phyloP scores from a whole-genome alignment of 2,888 invertebrate species.

The Aporophyla lueneburgensis region DNA sequence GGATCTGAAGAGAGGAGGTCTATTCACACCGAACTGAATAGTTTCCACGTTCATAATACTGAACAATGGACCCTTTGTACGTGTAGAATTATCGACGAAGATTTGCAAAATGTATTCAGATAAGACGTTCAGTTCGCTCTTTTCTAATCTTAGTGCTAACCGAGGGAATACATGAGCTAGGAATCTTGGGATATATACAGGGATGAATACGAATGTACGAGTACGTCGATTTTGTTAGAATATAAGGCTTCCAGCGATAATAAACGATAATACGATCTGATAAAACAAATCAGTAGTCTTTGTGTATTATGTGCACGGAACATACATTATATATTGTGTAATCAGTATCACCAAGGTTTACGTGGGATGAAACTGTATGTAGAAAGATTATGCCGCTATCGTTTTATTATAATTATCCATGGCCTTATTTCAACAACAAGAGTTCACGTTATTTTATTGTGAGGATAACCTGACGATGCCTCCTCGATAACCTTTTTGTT shows the following conservation, averaged over 20 bases:
- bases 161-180: constrained; percentile 13
- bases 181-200: neutral
- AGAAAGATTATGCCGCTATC: neutral
- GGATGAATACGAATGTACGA: neutral
- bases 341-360: constrained; percentile 4
- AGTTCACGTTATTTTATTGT: constrained; percentile 24
- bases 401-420: neutral
- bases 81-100: constrained; percentile 58
- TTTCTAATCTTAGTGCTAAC: constrained; percentile 34
- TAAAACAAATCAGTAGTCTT: constrained; percentile 27
- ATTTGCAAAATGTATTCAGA: constrained; percentile 60
- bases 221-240: neutral
- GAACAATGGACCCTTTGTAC: constrained; percentile 63
- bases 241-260: neutral
- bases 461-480: constrained; percentile 26
- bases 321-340: constrained; percentile 10
- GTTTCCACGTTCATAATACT: constrained; percentile 62
- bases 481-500: constrained; percentile 38
- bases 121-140: constrained; percentile 34
- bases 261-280: constrained; percentile 29
- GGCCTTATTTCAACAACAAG: constrained; percentile 7
- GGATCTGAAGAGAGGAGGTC: constrained; percentile 41
- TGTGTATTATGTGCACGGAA: constrained; percentile 20
- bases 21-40: constrained; percentile 64
- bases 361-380: constrained; percentile 11